Percentiles rank a stretch among this genome's conserved stretches.
Evolutionary conservation across 2,113 vertebrate species (phyloP).

Genomic region (Amphiprion percula): DNA sequence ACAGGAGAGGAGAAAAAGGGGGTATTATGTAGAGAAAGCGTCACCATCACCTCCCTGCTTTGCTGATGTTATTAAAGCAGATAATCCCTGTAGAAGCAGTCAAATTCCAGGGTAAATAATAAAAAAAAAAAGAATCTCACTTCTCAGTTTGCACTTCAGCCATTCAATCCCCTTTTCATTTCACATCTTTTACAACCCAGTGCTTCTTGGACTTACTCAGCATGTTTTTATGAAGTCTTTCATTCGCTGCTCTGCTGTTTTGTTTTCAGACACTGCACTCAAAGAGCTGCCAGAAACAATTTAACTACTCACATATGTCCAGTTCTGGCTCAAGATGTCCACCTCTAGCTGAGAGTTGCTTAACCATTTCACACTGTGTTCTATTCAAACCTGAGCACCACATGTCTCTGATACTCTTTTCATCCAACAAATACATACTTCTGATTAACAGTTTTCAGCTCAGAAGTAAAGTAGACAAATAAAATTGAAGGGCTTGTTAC

Average conservation of each 20-base stretch:
- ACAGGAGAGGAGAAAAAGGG: neutral
- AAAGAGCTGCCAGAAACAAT: slow-evolving; percentile 58
- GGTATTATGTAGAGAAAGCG: neutral
- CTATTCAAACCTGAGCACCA: slow-evolving; percentile 22
- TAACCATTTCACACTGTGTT: slow-evolving; percentile 33
- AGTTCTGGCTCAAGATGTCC: slow-evolving; percentile 46
- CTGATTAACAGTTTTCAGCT: slow-evolving; percentile 4
- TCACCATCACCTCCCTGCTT: neutral
- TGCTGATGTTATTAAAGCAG: slow-evolving; percentile 25
- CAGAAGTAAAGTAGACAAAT: neutral
- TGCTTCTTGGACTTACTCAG: slow-evolving; percentile 41
- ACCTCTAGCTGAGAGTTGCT: slow-evolving; percentile 42
- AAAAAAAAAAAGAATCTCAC: neutral
- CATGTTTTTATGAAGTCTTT: slow-evolving; percentile 38
- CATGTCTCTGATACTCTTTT: slow-evolving; percentile 16
- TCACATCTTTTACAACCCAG: slow-evolving; percentile 41
- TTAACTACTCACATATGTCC: slow-evolving; percentile 60
- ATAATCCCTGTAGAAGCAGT: neutral
- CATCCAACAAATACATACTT: neutral
- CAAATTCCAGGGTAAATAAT: slow-evolving; percentile 14
- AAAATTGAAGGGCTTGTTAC: neutral
- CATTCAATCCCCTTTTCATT: slow-evolving; percentile 28
- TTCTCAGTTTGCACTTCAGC: slow-evolving; percentile 15
- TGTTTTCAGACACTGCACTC: slow-evolving; percentile 47
- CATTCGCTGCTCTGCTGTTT: slow-evolving; percentile 35